Conservation (phyloP, 2,888 invertebrate species). For the Spodoptera littoralis region DNA sequence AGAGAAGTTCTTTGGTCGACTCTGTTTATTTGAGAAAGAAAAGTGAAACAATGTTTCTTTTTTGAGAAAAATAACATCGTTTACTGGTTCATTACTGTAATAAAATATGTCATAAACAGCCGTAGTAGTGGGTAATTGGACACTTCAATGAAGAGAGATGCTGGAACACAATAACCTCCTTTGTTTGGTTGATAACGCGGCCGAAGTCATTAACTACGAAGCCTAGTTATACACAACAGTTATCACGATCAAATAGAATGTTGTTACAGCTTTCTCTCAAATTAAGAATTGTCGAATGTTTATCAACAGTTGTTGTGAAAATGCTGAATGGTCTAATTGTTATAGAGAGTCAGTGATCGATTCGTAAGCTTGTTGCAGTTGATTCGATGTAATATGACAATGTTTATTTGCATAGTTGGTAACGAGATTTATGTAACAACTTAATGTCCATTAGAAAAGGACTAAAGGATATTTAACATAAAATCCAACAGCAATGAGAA, state of each 20-base stretch:
- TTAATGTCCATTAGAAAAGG: too few species aligned
- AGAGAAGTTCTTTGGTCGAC: constrained; percentile 12
- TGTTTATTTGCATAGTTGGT: too few species aligned
- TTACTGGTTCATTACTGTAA: constrained; percentile 33
- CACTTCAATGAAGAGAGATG: constrained; percentile 40
- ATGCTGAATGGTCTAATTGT: too few species aligned
- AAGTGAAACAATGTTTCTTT: constrained; percentile 12
- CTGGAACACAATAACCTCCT: constrained; percentile 36
- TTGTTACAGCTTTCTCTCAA: constrained; percentile 22
- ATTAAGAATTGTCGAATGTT: background rate
- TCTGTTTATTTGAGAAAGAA: constrained; percentile 11
- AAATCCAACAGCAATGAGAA: too few species aligned
- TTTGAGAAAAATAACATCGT: constrained; percentile 11
- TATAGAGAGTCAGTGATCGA: too few species aligned
- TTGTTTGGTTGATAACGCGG: constrained; percentile 40
- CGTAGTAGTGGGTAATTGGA: constrained; percentile 38
- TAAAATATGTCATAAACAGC: constrained; percentile 50
- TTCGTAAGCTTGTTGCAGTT: too few species aligned
- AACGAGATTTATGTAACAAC: too few species aligned
- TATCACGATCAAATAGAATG: constrained; percentile 22
- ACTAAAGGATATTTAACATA: too few species aligned
- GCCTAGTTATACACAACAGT: constrained; percentile 22
- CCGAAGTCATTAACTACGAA: constrained; percentile 34
- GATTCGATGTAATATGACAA: too few species aligned
- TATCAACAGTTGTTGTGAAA: background rate